These are phyloP conservation scores for Acronicta aceris DNA, from an alignment of 2,888 invertebrate species.

Conservation along the genomic window DNA sequence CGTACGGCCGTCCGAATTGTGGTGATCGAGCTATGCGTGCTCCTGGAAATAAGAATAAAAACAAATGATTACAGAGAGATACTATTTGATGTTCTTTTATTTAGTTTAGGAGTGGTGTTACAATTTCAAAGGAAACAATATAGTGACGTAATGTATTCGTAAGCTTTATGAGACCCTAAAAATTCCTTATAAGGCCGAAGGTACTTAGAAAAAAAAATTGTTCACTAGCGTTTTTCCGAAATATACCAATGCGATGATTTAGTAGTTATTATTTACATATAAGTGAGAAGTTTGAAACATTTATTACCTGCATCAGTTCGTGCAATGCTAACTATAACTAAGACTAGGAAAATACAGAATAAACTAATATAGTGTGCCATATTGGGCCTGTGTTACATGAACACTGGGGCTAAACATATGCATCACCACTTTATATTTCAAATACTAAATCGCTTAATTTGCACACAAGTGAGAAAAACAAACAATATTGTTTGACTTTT, in stretches of 20 bases:
- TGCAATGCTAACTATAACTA: conserved; percentile 24
- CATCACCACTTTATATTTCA: conserved; percentile 39
- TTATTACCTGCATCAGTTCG: conserved; percentile 36
- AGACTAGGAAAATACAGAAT: conserved; percentile 21
- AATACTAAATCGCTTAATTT: conserved; percentile 25
- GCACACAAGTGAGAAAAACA: conserved; percentile 36
- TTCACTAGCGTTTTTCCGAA: too few species aligned
- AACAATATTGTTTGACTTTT: conserved; percentile 13
- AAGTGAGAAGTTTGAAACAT: neutral
- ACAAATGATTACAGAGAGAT: too few species aligned
- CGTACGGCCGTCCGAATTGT: conserved; percentile 13
- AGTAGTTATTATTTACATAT: too few species aligned
- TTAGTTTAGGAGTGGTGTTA: too few species aligned
- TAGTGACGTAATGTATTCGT: too few species aligned
- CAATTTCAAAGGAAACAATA: too few species aligned
- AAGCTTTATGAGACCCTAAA: too few species aligned
- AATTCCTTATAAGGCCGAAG: too few species aligned
- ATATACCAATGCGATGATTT: too few species aligned
- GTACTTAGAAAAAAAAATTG: too few species aligned
- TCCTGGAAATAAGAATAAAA: conserved; percentile 18
- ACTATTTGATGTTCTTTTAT: too few species aligned
- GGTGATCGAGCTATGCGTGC: conserved; percentile 44
- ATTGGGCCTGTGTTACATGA: conserved; percentile 13
- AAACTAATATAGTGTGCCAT: conserved; percentile 37
- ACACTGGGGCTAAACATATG: conserved; percentile 31